Evolutionary conservation across 2,113 vertebrate genomes (phyloP).

Genomic region (Pardalotus punctatus): DNA sequence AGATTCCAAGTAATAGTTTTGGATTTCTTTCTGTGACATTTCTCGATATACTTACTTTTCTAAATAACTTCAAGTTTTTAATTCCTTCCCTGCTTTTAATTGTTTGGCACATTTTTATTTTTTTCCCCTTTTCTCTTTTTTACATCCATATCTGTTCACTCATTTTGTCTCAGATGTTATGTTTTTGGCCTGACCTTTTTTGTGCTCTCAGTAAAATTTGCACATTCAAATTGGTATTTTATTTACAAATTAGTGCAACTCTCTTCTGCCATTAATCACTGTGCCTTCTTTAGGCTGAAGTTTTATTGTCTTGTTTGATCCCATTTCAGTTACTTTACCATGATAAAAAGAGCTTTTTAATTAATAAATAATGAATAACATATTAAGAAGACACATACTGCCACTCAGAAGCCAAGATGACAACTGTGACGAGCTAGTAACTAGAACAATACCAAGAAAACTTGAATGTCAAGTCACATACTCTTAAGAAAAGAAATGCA

Average conservation of each 20-base stretch:
- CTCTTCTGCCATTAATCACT: not conserved
- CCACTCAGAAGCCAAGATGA: not conserved
- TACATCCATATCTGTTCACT: not conserved
- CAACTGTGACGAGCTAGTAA: not conserved
- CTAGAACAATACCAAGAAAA: not conserved
- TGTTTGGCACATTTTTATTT: not conserved
- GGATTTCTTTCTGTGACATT: not conserved
- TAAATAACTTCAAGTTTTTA: not conserved
- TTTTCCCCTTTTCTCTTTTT: not conserved
- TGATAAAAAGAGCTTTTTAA: not conserved
- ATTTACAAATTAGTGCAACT: not conserved
- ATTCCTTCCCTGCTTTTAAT: not conserved
- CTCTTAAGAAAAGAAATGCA: not conserved
- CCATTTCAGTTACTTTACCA: not conserved
- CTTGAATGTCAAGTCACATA: not conserved
- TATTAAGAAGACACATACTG: not conserved
- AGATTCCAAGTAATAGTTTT: not conserved
- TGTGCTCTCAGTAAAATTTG: not conserved
- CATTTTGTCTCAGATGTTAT: not conserved
- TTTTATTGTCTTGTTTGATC: not conserved
- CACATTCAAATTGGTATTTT: not conserved
- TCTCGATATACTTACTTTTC: not conserved
- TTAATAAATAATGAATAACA: not conserved
- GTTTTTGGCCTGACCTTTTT: not conserved
- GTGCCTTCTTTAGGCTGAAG: not conserved